Percentiles rank a stretch among this genome's conserved stretches.
Conservation (phyloP, 1,140 invertebrate species). For the Drosophila oshimai region DNA sequence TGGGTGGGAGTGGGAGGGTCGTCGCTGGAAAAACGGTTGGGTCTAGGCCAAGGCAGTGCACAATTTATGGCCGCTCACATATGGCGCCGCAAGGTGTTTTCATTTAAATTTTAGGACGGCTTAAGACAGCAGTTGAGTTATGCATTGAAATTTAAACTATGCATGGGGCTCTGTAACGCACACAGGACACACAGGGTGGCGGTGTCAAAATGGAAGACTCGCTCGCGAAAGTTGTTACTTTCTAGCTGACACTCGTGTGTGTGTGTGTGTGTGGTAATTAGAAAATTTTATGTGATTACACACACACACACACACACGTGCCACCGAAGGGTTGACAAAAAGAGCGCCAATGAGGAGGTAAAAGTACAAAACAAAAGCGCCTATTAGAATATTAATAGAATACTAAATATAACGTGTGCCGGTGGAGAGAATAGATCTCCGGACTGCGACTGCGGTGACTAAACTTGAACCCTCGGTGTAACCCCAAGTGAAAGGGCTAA, state of each 20-base stretch:
- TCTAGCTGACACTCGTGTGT: slow-evolving; percentile 7
- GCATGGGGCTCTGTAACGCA: slow-evolving; percentile 17
- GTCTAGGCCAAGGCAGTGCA: slow-evolving; percentile 21
- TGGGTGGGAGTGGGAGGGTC: not conserved
- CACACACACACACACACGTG: not conserved
- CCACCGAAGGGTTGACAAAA: slow-evolving; percentile 36
- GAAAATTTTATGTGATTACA: slow-evolving; percentile 78
- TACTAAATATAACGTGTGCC: slow-evolving; percentile 64
- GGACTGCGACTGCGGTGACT: not conserved
- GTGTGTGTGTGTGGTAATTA: slow-evolving; percentile 64
- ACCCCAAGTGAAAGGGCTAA: not conserved
- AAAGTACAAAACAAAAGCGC: slow-evolving; percentile 80
- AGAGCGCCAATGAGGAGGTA: slow-evolving; percentile 56
- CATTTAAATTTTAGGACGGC: slow-evolving; percentile 68
- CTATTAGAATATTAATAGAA: slow-evolving; percentile 82
- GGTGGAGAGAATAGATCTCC: not conserved
- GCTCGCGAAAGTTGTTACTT: slow-evolving; percentile 39
- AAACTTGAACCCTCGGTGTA: not conserved
- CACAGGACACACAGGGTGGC: no score
- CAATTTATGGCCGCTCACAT: slow-evolving; percentile 61
- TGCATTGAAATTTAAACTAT: slow-evolving; percentile 66
- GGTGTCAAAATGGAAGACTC: slow-evolving; percentile 3
- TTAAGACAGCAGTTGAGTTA: slow-evolving; percentile 60
- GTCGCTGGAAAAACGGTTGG: not conserved
- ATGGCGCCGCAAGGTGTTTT: slow-evolving; percentile 55